Percentiles rank a stretch among this genome's conserved stretches.
phyloP scores from a whole-genome alignment of 1,140 invertebrate species.

The Calycopis cecrops region DNA sequence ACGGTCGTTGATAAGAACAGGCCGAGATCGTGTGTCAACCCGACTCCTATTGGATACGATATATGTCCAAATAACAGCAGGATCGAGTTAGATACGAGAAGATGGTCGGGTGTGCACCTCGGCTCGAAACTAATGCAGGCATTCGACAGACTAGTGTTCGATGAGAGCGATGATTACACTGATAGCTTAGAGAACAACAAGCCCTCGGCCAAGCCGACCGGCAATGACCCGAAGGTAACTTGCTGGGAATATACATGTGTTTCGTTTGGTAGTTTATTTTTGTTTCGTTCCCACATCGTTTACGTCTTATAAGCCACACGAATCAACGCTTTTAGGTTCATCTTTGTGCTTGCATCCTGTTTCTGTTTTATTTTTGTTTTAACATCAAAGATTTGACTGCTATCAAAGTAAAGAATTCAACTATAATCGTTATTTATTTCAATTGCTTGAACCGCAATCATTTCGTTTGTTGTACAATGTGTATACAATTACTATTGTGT shows the following conservation, averaged over 20 bases:
- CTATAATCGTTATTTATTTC: no score
- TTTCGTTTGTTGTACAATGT: no score
- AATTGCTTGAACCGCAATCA: no score
- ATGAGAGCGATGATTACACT: conserved; percentile 84
- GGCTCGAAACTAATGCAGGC: conserved; percentile 82
- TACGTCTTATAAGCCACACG: conserved; percentile 20
- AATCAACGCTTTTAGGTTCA: conserved; percentile 31
- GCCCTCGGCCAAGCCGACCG: conserved; percentile 44
- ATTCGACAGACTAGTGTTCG: conserved; percentile 81
- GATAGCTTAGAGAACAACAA: conserved; percentile 82
- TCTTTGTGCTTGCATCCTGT: conserved; percentile 23
- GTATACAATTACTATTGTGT: no score
- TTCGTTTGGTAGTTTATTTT: conserved; percentile 41
- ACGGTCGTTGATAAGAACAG: conserved; percentile 75
- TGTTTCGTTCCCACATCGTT: conserved; percentile 33
- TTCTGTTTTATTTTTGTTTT: conserved; percentile 26
- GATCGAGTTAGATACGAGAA: conserved; percentile 77
- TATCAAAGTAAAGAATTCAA: no score
- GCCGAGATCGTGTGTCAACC: conserved; percentile 82
- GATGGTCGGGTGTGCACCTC: conserved; percentile 84
- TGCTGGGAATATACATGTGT: conserved; percentile 40
- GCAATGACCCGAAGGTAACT: conserved; percentile 63
- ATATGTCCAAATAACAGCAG: conserved; percentile 71
- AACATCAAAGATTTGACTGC: no score
- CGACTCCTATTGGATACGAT: conserved; percentile 65